phyloP scores from a whole-genome alignment of 2,113 vertebrate species.

The Ia io region DNA sequence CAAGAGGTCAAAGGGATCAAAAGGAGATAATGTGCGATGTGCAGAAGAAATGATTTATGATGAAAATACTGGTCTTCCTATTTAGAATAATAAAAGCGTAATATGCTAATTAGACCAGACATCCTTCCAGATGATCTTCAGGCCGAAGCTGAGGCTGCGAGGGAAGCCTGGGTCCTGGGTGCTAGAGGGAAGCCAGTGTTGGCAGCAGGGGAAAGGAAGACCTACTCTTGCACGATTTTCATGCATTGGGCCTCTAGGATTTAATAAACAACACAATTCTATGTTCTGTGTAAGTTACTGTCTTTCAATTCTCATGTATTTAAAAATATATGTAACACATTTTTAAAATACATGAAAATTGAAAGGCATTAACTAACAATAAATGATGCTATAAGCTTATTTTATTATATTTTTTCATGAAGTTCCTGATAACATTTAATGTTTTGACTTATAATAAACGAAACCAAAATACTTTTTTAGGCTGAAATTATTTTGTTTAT shows the following conservation, averaged over 20 bases:
- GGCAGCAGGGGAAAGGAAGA: no score
- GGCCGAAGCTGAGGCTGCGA: no score
- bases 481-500: background rate
- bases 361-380: background rate
- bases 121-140: no score
- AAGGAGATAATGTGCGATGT: background rate
- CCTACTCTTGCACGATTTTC: no score
- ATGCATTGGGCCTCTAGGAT: background rate
- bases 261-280: background rate
- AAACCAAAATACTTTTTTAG: background rate
- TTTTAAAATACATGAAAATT: background rate
- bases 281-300: background rate
- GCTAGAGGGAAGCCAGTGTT: no score
- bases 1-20: background rate
- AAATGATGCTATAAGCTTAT: background rate
- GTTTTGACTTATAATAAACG: background rate
- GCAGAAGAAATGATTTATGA: background rate
- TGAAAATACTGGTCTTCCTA: background rate
- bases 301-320: background rate
- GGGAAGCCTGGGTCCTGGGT: no score
- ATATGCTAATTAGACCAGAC: no score
- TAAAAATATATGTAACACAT: background rate
- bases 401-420: background rate
- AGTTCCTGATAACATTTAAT: background rate
- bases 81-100: no score